Conservation (phyloP, 1,140 invertebrate genomes). For the Apis dorsata region DNA sequence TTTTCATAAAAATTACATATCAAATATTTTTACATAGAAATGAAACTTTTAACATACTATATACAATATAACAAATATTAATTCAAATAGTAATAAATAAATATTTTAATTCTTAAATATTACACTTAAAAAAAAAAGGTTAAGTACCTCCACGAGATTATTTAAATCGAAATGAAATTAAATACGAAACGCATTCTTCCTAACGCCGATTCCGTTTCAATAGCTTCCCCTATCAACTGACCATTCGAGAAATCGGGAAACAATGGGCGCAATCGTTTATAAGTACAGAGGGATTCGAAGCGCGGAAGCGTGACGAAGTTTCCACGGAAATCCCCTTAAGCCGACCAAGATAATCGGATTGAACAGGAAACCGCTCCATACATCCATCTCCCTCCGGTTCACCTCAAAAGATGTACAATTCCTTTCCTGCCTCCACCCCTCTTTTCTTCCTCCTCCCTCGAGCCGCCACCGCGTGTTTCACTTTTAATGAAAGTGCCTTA, state of each 20-base stretch:
- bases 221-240: neutral
- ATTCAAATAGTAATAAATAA: too few species aligned
- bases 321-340: constrained; percentile 64
- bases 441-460: neutral
- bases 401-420: constrained; percentile 33
- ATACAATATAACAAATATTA: too few species aligned
- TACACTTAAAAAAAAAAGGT: too few species aligned
- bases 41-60: too few species aligned
- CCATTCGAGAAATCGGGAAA: constrained; percentile 35
- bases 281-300: constrained; percentile 54
- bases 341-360: constrained; percentile 64
- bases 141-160: too few species aligned
- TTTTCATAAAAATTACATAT: too few species aligned
- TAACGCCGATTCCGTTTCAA: neutral
- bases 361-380: constrained; percentile 42
- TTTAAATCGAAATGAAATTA: too few species aligned
- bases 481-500: constrained; percentile 11
- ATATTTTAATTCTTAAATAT: too few species aligned
- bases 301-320: constrained; percentile 41
- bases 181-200: neutral
- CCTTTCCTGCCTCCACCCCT: neutral
- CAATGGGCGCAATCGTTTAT: constrained; percentile 52
- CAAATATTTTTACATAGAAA: too few species aligned
- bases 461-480: neutral
- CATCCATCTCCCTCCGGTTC: constrained; percentile 23